Evolutionary conservation across 2,888 invertebrate species (phyloP).

Genomic region (Argyra leucocephala): DNA sequence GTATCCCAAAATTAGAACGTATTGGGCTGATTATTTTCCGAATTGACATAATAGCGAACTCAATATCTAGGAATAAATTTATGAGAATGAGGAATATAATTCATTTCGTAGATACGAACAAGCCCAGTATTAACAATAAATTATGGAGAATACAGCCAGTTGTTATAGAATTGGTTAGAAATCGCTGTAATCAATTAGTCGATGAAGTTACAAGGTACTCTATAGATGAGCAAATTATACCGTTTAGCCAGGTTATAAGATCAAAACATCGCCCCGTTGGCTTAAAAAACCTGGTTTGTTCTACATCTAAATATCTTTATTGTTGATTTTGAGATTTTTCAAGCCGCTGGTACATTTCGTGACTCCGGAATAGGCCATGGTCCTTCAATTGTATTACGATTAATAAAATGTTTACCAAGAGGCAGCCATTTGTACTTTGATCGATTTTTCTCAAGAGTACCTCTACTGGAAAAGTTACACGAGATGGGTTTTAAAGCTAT

Average conservation of each 20-base stretch:
- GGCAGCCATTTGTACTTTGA: slow-evolving; percentile 16
- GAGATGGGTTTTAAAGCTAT: slow-evolving; percentile 17
- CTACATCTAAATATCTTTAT: slow-evolving; percentile 21
- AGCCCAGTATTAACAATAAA: too few species aligned
- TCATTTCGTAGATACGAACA: slow-evolving; percentile 20
- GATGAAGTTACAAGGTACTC: slow-evolving; percentile 23
- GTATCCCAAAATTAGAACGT: not conserved
- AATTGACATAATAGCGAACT: not conserved
- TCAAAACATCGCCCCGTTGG: slow-evolving; percentile 33
- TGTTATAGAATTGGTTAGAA: slow-evolving; percentile 28
- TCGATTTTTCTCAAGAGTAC: slow-evolving; percentile 19
- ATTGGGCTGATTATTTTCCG: not conserved
- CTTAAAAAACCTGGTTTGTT: slow-evolving; percentile 33
- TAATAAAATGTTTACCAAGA: too few species aligned
- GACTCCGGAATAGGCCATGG: slow-evolving; percentile 23
- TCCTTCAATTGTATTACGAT: slow-evolving; percentile 22
- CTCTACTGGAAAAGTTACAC: slow-evolving; percentile 15
- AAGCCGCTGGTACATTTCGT: slow-evolving; percentile 23
- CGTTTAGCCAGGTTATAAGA: slow-evolving; percentile 27
- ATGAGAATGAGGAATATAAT: not conserved
- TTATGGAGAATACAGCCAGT: too few species aligned
- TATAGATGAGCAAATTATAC: slow-evolving; percentile 30
- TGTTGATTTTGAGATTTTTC: slow-evolving; percentile 28
- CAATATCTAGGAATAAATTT: too few species aligned
- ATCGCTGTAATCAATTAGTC: slow-evolving; percentile 24